These are phyloP conservation scores for Acanthosoma haemorrhoidale DNA, from an alignment of 2,888 invertebrate genomes.

Conservation along the genomic window DNA sequence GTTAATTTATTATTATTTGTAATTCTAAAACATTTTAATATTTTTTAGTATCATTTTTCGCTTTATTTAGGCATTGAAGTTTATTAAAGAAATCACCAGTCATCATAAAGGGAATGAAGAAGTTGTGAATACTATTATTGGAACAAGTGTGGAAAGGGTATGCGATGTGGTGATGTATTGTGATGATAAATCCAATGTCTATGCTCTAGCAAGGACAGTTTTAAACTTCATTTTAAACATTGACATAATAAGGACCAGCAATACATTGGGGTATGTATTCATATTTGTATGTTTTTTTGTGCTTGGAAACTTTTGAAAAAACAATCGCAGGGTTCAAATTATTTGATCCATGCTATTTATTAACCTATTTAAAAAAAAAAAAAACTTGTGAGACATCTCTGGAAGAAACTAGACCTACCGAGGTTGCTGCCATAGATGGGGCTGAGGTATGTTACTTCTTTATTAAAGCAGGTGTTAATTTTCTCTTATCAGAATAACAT, in stretches of 20 bases:
- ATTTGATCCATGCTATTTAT: no score
- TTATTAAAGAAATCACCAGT: constrained; percentile 41
- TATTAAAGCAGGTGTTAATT: no score
- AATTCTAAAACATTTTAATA: constrained; percentile 4
- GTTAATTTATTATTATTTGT: constrained; percentile 12
- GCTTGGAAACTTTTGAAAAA: no score
- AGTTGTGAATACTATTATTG: constrained; percentile 39
- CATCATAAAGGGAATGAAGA: constrained; percentile 38
- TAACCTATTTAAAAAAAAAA: no score
- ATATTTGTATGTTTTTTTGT: background rate
- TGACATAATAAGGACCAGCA: constrained; percentile 20
- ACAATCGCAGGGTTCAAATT: no score
- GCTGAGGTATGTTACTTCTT: no score
- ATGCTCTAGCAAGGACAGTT: constrained; percentile 41
- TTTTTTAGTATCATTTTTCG: background rate
- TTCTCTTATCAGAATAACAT: no score
- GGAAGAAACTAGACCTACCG: no score
- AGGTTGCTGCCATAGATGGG: no score
- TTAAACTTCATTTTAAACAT: constrained; percentile 36
- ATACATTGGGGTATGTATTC: background rate
- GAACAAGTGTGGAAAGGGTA: constrained; percentile 40
- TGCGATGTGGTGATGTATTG: constrained; percentile 44
- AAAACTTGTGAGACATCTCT: no score
- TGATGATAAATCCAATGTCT: constrained; percentile 41
- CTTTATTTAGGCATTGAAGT: constrained; percentile 43